Evolutionary conservation across 2,113 vertebrate species (phyloP).

Genomic region (Caranx melampygus): DNA sequence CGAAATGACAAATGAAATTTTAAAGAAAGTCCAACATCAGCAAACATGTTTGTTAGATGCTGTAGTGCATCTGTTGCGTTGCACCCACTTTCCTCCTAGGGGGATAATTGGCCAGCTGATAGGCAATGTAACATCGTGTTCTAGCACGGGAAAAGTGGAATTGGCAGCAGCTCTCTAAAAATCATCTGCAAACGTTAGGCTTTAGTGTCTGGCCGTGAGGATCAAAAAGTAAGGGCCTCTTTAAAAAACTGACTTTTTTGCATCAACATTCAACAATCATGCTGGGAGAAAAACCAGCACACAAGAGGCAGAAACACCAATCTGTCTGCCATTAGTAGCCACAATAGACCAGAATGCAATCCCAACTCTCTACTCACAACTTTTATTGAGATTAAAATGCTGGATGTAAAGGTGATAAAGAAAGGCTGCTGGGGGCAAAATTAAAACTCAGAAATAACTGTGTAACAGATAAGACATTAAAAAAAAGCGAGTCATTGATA

Average conservation of each 20-base stretch:
- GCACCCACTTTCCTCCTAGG: background rate
- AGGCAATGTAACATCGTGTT: background rate
- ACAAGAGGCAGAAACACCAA: background rate
- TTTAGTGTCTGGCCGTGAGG: background rate
- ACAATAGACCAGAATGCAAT: background rate
- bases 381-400: background rate
- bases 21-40: background rate
- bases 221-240: slow-evolving; percentile 1
- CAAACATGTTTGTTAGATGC: background rate
- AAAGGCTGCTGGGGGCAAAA: background rate
- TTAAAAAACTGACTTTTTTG: slow-evolving; percentile 3
- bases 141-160: background rate
- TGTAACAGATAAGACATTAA: background rate
- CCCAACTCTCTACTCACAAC: background rate
- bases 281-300: background rate
- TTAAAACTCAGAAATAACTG: background rate
- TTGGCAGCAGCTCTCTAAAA: slow-evolving; percentile 22
- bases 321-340: background rate
- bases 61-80: background rate
- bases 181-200: slow-evolving; percentile 9
- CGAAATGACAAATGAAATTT: slow-evolving; percentile 34
- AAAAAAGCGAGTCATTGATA: slow-evolving; percentile 9
- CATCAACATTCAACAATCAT: background rate
- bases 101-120: background rate
- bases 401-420: background rate